Conservation (phyloP, 2,797 vertebrate genomes). For the Forpus xanthops region DNA sequence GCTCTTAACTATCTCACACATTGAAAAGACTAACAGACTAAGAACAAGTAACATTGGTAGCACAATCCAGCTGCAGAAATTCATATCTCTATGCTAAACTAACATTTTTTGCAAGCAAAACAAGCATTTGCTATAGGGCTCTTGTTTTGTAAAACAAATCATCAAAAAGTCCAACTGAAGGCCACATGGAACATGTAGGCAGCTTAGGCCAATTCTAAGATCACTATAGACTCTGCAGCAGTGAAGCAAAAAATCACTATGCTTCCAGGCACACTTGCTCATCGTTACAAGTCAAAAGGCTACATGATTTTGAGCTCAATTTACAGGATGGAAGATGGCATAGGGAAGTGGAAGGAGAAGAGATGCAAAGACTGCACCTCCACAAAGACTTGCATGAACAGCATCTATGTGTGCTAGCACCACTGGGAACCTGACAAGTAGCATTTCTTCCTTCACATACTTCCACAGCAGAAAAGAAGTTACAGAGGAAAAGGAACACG, state of each 20-base stretch:
- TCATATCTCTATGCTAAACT: background rate
- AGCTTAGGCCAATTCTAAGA: background rate
- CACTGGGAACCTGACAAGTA: background rate
- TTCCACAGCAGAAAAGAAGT: background rate
- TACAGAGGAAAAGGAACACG: background rate
- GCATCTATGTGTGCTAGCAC: background rate
- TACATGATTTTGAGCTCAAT: background rate
- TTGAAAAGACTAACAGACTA: background rate
- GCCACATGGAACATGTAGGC: background rate
- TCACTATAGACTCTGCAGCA: background rate
- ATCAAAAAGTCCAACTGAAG: background rate
- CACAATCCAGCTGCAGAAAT: background rate
- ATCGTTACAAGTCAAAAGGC: background rate
- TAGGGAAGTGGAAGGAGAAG: background rate
- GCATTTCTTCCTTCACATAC: background rate
- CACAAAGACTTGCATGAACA: background rate
- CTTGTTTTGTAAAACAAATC: background rate
- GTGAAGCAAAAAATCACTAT: background rate
- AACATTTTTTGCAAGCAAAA: background rate
- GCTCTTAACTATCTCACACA: background rate
- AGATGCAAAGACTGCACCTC: background rate
- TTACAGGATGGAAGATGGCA: background rate
- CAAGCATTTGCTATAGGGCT: background rate
- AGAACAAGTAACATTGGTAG: background rate
- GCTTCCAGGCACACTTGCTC: background rate